phyloP scores from a whole-genome alignment of 2,797 vertebrate genomes.

The Sarcoramphus papa region DNA sequence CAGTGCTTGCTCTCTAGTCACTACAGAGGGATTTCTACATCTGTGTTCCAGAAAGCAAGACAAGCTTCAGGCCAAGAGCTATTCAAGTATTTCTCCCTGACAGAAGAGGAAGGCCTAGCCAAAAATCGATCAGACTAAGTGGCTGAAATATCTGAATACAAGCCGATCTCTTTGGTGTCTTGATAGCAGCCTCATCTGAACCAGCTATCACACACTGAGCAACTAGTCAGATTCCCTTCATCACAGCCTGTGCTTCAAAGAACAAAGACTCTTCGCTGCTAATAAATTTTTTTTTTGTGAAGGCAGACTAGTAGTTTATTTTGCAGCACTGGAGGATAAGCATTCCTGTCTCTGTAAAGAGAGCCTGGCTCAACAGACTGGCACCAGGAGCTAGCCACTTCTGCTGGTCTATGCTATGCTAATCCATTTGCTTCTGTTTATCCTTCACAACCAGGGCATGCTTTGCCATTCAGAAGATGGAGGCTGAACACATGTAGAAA shows the following conservation, averaged over 20 bases:
- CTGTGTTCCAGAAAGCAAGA: slow-evolving; percentile 27
- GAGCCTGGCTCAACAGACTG: neutral
- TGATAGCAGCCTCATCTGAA: slow-evolving; percentile 16
- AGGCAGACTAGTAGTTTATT: neutral
- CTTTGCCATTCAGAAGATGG: neutral
- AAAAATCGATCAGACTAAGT: neutral
- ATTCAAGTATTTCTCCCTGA: neutral
- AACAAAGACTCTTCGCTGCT: neutral
- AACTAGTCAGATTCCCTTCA: neutral
- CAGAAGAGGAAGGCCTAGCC: neutral
- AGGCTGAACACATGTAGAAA: neutral
- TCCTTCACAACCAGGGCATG: neutral
- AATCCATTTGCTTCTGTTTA: neutral
- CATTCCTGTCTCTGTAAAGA: neutral
- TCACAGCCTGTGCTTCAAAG: neutral
- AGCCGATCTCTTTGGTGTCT: neutral
- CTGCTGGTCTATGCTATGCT: neutral
- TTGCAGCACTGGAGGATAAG: neutral
- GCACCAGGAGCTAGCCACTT: neutral
- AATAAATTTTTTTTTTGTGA: neutral
- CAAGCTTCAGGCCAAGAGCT: neutral
- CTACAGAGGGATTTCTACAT: neutral
- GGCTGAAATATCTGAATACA: neutral
- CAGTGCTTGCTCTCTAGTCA: neutral
- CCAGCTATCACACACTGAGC: neutral